These are phyloP conservation scores for Cairina moschata DNA, from an alignment of 2,113 vertebrate genomes.

Conservation along the genomic window DNA sequence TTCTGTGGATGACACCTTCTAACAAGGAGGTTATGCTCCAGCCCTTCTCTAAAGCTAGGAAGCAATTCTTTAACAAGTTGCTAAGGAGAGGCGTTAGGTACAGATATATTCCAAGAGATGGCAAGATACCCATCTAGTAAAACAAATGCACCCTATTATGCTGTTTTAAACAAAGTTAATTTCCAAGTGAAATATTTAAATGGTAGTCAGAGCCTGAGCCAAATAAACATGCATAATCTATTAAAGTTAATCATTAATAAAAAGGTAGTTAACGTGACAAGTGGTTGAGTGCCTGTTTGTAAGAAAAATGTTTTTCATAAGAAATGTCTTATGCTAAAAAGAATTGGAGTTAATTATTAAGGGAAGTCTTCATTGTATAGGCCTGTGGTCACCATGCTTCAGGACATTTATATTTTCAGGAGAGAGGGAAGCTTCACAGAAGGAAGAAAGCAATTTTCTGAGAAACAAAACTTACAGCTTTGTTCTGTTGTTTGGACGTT, in stretches of 20 bases:
- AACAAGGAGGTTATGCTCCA: not conserved
- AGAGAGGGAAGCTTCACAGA: not conserved
- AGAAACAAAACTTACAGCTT: not conserved
- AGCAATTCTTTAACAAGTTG: not conserved
- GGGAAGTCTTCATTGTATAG: not conserved
- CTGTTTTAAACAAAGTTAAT: not conserved
- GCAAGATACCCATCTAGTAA: not conserved
- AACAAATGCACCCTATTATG: not conserved
- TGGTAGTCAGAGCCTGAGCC: not conserved
- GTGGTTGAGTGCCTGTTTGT: not conserved
- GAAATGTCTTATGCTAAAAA: not conserved
- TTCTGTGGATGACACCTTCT: not conserved
- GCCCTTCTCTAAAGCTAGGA: not conserved
- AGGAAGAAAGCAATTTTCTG: not conserved
- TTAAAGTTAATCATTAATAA: conserved; percentile 28
- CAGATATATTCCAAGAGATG: not conserved
- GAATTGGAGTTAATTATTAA: not conserved
- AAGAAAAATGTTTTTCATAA: not conserved
- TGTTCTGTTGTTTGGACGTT: not conserved
- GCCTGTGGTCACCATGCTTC: not conserved
- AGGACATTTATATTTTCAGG: not conserved
- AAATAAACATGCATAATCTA: not conserved
- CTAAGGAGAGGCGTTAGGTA: not conserved
- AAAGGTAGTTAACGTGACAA: not conserved
- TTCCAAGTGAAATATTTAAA: not conserved